Evolutionary conservation across 1,140 invertebrate species (phyloP).

Genomic region (Drosophila micromelanica): DNA sequence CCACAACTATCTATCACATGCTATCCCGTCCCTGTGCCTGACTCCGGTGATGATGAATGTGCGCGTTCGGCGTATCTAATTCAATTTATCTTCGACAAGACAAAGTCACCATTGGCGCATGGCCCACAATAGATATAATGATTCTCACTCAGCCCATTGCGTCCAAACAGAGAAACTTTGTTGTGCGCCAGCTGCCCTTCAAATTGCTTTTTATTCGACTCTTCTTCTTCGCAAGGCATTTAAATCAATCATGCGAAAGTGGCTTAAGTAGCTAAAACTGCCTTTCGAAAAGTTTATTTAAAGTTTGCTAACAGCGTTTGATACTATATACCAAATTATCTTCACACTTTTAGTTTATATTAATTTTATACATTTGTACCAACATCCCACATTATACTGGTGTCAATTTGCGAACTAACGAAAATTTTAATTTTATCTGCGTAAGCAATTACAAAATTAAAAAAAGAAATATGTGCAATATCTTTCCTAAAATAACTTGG

Average conservation of each 20-base stretch:
- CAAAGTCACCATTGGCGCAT: conserved; percentile 63
- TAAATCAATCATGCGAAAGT: conserved; percentile 13
- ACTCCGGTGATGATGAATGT: conserved; percentile 67
- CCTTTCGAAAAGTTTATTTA: background rate
- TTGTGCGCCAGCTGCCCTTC: conserved; percentile 58
- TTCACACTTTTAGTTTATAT: too few relatives aligned
- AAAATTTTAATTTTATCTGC: too few relatives aligned
- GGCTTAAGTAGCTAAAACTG: background rate
- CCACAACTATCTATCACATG: conserved; percentile 66
- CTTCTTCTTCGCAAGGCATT: conserved; percentile 20
- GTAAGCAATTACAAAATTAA: too few relatives aligned
- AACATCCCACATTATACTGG: too few relatives aligned
- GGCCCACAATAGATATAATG: conserved; percentile 62
- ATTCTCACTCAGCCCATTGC: conserved; percentile 26
- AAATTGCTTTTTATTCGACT: conserved; percentile 60
- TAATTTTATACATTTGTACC: too few relatives aligned
- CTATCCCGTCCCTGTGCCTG: conserved; percentile 16
- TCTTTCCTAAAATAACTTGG: too few relatives aligned
- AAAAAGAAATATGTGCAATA: too few relatives aligned
- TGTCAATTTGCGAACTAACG: too few relatives aligned
- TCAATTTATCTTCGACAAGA: conserved; percentile 80
- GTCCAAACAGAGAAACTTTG: conserved; percentile 32
- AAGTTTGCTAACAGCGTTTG: too few relatives aligned
- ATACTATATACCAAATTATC: too few relatives aligned
- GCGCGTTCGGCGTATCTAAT: conserved; percentile 78